Conservation (phyloP, 1,140 invertebrate species). For the Orius insidiosus region DNA sequence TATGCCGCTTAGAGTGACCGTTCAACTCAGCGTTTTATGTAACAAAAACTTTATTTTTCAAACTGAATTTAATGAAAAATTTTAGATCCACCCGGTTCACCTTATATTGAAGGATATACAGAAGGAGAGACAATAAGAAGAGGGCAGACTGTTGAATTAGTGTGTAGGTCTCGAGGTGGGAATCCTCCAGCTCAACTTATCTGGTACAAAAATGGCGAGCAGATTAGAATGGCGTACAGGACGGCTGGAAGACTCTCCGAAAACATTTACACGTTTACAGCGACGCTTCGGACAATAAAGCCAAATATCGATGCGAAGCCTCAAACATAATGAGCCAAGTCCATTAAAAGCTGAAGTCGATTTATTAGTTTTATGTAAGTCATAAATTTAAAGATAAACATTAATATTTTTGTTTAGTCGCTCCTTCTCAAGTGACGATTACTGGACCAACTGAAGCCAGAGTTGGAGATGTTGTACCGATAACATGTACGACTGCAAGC, state of each 20-base stretch:
- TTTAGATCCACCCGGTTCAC: constrained; percentile 75
- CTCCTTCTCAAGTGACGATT: constrained; percentile 75
- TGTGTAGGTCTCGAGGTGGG: constrained; percentile 79
- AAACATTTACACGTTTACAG: constrained; percentile 70
- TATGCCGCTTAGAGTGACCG: constrained; percentile 57
- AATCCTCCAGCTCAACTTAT: constrained; percentile 88
- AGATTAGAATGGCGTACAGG: constrained; percentile 61
- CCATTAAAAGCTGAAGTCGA: constrained; percentile 68
- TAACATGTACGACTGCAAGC: constrained; percentile 72
- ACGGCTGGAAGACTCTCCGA: constrained; percentile 65
- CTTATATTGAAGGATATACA: constrained; percentile 84
- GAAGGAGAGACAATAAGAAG: constrained; percentile 69
- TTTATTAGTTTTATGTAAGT: constrained; percentile 85
- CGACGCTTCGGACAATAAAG: constrained; percentile 80
- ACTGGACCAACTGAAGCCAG: constrained; percentile 70
- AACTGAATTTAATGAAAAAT: too few relatives aligned
- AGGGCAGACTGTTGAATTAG: constrained; percentile 72
- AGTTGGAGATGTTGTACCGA: constrained; percentile 66
- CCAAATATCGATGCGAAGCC: constrained; percentile 80
- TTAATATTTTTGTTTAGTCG: constrained; percentile 41
- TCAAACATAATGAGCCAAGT: constrained; percentile 73
- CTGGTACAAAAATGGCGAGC: constrained; percentile 82
- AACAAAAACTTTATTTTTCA: constrained; percentile 33
- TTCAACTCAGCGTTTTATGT: constrained; percentile 80
- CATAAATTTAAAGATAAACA: too few relatives aligned